Base-by-base conservation (phyloP, 2,888 invertebrate genomes). In the Artemia sinica region DNA sequence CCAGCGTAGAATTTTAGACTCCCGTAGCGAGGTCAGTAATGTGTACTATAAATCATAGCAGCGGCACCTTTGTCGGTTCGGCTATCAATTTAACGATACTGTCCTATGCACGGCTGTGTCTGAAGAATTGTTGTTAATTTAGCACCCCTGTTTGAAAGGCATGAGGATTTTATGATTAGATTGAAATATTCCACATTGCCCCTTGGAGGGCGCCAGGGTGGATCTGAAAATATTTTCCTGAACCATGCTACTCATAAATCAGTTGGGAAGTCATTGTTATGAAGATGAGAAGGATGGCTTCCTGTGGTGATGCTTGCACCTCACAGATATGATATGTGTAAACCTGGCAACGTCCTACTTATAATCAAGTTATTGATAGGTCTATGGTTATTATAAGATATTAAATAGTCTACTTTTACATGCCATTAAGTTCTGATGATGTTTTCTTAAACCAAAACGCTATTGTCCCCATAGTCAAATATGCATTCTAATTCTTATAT, bases 131-230 rank as follows among this genome's bases (percentile, higher is more conserved):
- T 58, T 58, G 63, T 58, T 58, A 58, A 58, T 58, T 58, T 58
- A 58, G 63, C 63, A 58, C 63, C 63, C 63, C 63, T 58, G 63
- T 58, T 58, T 58, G 63, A 58, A 58, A 58, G 63, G 63, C 63
- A 58, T 58, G 63, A 58, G 63, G 63, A n/a, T 58, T 58, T 58
- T 58, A 58, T 28, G 63, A 58, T 58, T 58, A 58, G 63, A 58
- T 58, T 58, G 63, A 58, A 58, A 58, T 58, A 58, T 58, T 58
- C 63, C 63, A 58, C 63, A 58, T 58, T 58, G 63, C 63, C 63
- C 63, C 63, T 58, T 58, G 28, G 63, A 58, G 63, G 63, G 63
- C 63, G 63, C 63, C 63, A 58, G 63, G 9, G 63, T 18, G 63
- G 63, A 58, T 58, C 63, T 28, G 28, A 28, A 58, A 58, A 58